Evolutionary conservation across 2,113 vertebrate species (phyloP).

Genomic region (Turnix velox): DNA sequence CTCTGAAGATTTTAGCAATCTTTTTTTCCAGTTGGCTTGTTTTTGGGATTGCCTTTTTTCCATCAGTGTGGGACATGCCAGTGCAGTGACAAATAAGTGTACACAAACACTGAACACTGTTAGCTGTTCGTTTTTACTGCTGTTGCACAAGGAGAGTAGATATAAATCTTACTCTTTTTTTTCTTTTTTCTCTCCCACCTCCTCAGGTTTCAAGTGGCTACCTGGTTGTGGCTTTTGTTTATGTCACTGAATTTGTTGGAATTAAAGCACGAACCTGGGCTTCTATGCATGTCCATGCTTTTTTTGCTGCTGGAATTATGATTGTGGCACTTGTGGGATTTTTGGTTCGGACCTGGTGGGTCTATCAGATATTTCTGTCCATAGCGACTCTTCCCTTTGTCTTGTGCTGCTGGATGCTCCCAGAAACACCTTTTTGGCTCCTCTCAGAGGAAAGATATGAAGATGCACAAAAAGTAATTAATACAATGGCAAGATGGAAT

Average conservation of each 20-base stretch:
- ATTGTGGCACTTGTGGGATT: constrained; percentile 87
- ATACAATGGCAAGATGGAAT: constrained; percentile 83
- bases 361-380: constrained; percentile 90
- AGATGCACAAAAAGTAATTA: constrained; percentile 82
- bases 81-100: rapidly evolving
- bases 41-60: not conserved
- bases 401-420: constrained; percentile 90
- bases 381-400: constrained; percentile 84
- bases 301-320: constrained; percentile 89
- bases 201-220: constrained; percentile 89
- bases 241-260: constrained; percentile 91
- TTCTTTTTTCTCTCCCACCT: not conserved
- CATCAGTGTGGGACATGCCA: not conserved
- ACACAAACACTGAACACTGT: not conserved
- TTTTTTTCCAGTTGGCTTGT: not conserved
- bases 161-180: not conserved
- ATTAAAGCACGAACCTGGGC: constrained; percentile 90
- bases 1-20: not conserved
- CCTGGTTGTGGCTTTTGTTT: constrained; percentile 93
- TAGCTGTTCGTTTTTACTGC: not conserved
- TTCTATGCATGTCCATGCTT: constrained; percentile 91
- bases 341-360: constrained; percentile 87
- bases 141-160: not conserved
- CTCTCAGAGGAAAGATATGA: constrained; percentile 79
- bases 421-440: constrained; percentile 93